Conservation (phyloP, 2,113 vertebrate species). For the Eolophus roseicapilla region DNA sequence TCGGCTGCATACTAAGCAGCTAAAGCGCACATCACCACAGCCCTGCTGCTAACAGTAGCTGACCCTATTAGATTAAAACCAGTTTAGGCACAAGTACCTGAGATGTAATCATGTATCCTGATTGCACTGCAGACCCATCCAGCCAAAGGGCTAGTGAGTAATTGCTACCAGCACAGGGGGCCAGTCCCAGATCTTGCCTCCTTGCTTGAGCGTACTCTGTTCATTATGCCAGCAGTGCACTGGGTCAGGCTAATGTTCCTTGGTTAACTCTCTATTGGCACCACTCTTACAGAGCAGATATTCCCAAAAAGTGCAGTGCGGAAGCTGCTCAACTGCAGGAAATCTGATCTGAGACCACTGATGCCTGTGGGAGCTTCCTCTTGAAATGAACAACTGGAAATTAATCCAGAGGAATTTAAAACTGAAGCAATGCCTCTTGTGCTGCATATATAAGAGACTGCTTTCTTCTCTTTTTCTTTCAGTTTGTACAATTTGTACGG, state of each 20-base stretch:
- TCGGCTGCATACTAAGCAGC: fast-evolving
- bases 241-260: neutral
- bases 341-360: neutral
- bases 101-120: fast-evolving
- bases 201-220: neutral
- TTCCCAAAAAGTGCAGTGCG: fast-evolving
- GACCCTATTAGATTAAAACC: neutral
- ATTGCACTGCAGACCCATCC: neutral
- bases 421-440: neutral
- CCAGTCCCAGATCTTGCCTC: neutral
- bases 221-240: neutral
- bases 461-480: slow-evolving; percentile 30
- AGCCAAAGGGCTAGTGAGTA: neutral
- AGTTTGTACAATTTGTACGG: neutral
- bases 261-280: neutral
- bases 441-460: neutral
- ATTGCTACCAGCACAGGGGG: neutral
- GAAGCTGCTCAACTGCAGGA: neutral
- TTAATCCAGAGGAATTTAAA: neutral
- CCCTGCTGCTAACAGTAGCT: neutral
- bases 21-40: neutral
- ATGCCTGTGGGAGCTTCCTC: neutral
- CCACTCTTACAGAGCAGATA: neutral
- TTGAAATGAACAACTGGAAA: neutral
- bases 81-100: neutral